Conservation (phyloP, 1,140 invertebrate species). For the Philaenus spumarius region DNA sequence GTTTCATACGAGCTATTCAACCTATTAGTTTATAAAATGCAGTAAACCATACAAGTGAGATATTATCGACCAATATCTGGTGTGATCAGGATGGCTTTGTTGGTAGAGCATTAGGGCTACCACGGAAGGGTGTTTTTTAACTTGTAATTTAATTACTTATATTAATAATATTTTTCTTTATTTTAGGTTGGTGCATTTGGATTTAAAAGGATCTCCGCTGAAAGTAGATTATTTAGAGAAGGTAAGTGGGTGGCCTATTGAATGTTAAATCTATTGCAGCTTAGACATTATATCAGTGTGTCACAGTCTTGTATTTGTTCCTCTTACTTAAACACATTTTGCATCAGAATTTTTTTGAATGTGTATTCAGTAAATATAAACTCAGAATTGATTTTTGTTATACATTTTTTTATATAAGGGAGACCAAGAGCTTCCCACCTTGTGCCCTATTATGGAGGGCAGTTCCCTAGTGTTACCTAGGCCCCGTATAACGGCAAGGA, state of each 20-base stretch:
- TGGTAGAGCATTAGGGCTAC: too few relatives aligned
- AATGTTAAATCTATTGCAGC: conserved; percentile 8
- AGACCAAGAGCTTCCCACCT: neutral
- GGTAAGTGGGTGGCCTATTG: conserved; percentile 36
- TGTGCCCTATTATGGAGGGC: too few relatives aligned
- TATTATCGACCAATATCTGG: too few relatives aligned
- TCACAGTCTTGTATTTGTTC: neutral
- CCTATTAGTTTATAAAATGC: too few relatives aligned
- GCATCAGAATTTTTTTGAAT: neutral
- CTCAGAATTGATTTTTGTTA: neutral
- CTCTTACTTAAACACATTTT: neutral
- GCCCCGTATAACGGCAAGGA: too few relatives aligned
- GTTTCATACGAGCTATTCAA: too few relatives aligned
- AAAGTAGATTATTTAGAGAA: conserved; percentile 59
- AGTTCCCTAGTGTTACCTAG: too few relatives aligned
- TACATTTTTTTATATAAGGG: neutral
- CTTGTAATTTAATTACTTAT: too few relatives aligned
- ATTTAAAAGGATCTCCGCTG: conserved; percentile 69
- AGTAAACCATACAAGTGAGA: too few relatives aligned
- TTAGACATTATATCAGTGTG: neutral
- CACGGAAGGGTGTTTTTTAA: too few relatives aligned
- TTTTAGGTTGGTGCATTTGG: conserved; percentile 57
- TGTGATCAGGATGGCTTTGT: too few relatives aligned
- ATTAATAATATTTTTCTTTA: too few relatives aligned
- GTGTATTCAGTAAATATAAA: neutral